These are phyloP conservation scores for Reinhardtius hippoglossoides DNA, from an alignment of 2,113 vertebrate species.

Conservation along the genomic window DNA sequence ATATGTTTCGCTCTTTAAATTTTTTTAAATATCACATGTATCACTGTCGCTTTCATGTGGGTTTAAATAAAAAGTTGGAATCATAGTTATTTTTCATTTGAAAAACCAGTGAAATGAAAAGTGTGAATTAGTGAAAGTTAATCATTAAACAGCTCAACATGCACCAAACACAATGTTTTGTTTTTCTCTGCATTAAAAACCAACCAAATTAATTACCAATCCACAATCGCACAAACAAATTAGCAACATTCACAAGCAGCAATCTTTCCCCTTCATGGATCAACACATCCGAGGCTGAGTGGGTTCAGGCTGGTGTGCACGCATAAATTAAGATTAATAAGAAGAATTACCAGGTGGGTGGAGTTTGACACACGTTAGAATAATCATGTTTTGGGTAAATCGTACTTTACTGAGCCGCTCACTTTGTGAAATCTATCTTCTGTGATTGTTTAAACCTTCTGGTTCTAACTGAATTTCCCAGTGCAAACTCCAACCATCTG, in stretches of 20 bases:
- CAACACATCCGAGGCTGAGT: neutral
- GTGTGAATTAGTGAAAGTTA: conserved; percentile 30
- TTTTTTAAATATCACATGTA: neutral
- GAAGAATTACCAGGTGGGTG: conserved; percentile 13
- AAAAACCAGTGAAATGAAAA: neutral
- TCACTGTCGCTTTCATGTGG: no score
- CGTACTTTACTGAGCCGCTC: neutral
- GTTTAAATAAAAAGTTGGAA: neutral
- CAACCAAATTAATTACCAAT: neutral
- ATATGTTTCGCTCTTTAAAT: neutral
- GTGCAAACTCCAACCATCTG: conserved; percentile 36
- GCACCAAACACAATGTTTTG: neutral
- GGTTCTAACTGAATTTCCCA: neutral
- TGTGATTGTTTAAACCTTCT: neutral
- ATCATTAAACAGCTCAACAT: conserved; percentile 13
- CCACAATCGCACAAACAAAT: conserved; percentile 18
- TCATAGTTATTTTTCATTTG: no score
- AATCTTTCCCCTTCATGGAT: neutral
- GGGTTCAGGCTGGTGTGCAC: conserved; percentile 2
- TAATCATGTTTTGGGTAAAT: neutral
- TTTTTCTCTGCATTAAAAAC: conserved; percentile 1
- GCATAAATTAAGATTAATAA: neutral
- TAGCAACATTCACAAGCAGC: conserved; percentile 24
- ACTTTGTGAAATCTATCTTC: neutral
- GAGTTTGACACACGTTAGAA: conserved; percentile 5